A percentile compares a stretch with the other conserved stretches of the same genome.
phyloP scores from a whole-genome alignment of 2,888 invertebrate genomes.

The Mythimna ferrago region DNA sequence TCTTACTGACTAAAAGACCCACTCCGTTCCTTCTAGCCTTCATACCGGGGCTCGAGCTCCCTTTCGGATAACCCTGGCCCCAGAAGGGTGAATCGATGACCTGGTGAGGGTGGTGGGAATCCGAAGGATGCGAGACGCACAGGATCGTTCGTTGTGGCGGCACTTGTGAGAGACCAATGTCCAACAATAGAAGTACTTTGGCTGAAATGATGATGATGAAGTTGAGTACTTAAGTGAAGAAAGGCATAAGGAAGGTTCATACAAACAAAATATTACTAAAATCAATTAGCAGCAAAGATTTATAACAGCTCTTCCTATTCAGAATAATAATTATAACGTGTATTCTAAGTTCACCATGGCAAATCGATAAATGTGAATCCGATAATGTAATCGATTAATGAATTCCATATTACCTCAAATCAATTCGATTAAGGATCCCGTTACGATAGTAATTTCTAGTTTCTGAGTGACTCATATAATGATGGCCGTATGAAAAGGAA shows the following conservation, averaged over 20 bases:
- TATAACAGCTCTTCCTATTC: constrained; percentile 4
- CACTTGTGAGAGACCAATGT: too few relatives aligned
- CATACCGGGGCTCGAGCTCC: too few relatives aligned
- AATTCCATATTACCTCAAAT: constrained; percentile 49
- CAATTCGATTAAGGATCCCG: constrained; percentile 59
- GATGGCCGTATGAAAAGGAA: constrained; percentile 51
- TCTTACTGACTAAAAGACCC: too few relatives aligned
- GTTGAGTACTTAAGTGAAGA: too few relatives aligned
- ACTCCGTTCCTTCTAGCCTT: too few relatives aligned
- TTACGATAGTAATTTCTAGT: constrained; percentile 53
- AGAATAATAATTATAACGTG: not conserved
- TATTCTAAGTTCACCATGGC: constrained; percentile 44
- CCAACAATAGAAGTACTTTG: too few relatives aligned
- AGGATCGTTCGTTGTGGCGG: too few relatives aligned
- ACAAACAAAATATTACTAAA: not conserved
- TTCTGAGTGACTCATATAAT: constrained; percentile 47
- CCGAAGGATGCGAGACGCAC: too few relatives aligned
- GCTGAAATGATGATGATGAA: too few relatives aligned
- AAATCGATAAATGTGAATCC: constrained; percentile 43
- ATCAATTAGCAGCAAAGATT: constrained; percentile 19
- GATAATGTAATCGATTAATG: constrained; percentile 63
- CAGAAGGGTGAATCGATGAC: too few relatives aligned
- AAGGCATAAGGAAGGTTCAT: not conserved
- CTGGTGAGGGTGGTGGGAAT: too few relatives aligned
- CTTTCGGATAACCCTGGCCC: too few relatives aligned